Conservation (phyloP, 2,797 vertebrate species). For the Varecia variegata region DNA sequence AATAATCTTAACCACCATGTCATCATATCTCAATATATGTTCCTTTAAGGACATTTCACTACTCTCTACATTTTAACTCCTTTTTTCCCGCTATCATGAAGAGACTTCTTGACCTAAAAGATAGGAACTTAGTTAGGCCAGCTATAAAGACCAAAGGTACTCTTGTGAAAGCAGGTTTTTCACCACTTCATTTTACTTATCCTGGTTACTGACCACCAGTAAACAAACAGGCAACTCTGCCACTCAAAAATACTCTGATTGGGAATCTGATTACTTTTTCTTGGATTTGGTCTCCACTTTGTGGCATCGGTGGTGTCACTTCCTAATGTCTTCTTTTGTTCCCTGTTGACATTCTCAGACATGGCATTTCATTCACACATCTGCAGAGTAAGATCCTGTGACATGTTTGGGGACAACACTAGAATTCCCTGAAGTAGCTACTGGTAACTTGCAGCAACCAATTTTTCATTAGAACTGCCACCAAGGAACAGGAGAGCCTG, state of each 20-base stretch:
- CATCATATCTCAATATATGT: background rate
- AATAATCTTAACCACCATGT: background rate
- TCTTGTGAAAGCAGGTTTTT: background rate
- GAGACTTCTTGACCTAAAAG: background rate
- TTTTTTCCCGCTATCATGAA: background rate
- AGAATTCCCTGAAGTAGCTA: constrained; percentile 25
- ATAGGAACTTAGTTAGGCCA: background rate
- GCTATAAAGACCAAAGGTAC: background rate
- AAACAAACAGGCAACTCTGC: background rate
- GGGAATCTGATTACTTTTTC: constrained; percentile 14
- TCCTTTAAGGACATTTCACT: background rate
- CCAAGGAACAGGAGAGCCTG: background rate
- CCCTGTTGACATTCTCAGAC: constrained; percentile 49
- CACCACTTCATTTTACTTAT: background rate
- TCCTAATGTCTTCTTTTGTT: constrained; percentile 43
- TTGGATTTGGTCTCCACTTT: background rate
- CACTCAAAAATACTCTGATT: constrained; percentile 15
- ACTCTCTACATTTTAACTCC: background rate
- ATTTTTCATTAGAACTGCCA: constrained; percentile 58
- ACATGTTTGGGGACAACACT: constrained; percentile 57
- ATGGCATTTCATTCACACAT: constrained; percentile 14
- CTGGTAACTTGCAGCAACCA: background rate
- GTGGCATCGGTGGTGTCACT: background rate
- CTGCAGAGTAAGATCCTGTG: constrained; percentile 47
- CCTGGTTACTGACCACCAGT: constrained; percentile 10